Evolutionary conservation across 1,140 invertebrate species (phyloP).

Genomic region (Mya arenaria): DNA sequence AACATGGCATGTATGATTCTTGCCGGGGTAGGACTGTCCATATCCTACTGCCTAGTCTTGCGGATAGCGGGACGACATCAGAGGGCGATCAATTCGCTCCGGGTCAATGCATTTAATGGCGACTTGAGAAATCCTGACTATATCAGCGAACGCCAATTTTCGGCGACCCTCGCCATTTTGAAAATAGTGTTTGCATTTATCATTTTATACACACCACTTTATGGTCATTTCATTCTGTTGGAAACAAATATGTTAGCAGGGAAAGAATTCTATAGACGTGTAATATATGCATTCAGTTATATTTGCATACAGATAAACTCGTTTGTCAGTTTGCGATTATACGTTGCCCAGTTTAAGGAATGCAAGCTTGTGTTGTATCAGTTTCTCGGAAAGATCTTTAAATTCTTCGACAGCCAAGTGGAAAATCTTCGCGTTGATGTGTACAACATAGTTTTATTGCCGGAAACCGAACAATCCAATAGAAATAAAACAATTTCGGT

Average conservation of each 20-base stretch:
- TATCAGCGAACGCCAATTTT: not conserved
- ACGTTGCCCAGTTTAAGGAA: slow-evolving; percentile 7
- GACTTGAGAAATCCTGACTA: not conserved
- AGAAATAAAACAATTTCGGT: too few species aligned
- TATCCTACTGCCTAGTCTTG: not conserved
- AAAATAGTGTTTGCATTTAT: slow-evolving; percentile 11
- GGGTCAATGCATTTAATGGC: not conserved
- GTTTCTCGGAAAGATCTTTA: not conserved
- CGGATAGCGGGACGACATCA: not conserved
- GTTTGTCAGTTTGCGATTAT: not conserved
- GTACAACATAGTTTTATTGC: slow-evolving; percentile 7
- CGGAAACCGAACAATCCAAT: too few species aligned
- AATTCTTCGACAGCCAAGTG: not conserved
- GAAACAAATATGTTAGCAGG: not conserved
- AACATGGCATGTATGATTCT: not conserved
- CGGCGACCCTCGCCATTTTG: not conserved
- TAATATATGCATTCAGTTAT: slow-evolving; percentile 2
- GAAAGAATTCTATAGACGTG: not conserved
- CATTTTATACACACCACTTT: not conserved
- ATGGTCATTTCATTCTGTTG: slow-evolving; percentile 3
- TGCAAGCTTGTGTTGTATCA: not conserved
- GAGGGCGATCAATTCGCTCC: not conserved
- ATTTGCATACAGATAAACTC: slow-evolving; percentile 18
- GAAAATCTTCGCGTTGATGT: not conserved
- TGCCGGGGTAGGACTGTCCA: not conserved